Evolutionary conservation across 2,113 vertebrate genomes (phyloP).

Genomic region (Macquaria australasica): DNA sequence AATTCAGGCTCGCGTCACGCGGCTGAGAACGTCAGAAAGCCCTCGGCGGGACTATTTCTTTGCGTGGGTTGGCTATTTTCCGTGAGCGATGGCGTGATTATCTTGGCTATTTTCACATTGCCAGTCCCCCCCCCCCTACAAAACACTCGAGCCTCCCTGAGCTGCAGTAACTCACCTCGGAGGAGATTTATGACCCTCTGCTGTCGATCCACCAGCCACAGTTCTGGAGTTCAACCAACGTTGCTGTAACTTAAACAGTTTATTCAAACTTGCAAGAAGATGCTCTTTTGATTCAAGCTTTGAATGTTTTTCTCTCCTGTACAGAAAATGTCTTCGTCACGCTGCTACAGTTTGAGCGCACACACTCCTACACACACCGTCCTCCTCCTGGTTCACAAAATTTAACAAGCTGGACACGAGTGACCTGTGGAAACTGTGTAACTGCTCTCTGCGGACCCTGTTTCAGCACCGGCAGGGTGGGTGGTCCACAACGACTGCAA

Average conservation of each 20-base stretch:
- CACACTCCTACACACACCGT: neutral
- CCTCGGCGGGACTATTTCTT: slow-evolving; percentile 47
- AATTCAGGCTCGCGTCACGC: slow-evolving; percentile 13
- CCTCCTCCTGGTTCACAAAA: slow-evolving; percentile 33
- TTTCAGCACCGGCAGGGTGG: slow-evolving; percentile 70
- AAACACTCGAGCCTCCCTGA: slow-evolving; percentile 46
- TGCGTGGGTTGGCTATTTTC: slow-evolving; percentile 52
- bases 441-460: slow-evolving; percentile 68
- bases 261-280: neutral
- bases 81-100: slow-evolving; percentile 49
- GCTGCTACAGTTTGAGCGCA: neutral
- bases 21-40: slow-evolving; percentile 35
- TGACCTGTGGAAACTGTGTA: slow-evolving; percentile 71
- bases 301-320: neutral
- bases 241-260: neutral
- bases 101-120: slow-evolving; percentile 52
- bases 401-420: slow-evolving; percentile 71
- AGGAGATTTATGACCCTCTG: slow-evolving; percentile 50
- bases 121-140: slow-evolving; percentile 32
- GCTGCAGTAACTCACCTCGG: slow-evolving; percentile 57
- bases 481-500: slow-evolving; percentile 69
- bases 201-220: slow-evolving; percentile 1
- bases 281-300: neutral
- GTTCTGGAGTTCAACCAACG: neutral
- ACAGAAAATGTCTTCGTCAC: slow-evolving; percentile 18